Conservation (phyloP, 2,797 vertebrate species). For the Arrhamphus sclerolepis region DNA sequence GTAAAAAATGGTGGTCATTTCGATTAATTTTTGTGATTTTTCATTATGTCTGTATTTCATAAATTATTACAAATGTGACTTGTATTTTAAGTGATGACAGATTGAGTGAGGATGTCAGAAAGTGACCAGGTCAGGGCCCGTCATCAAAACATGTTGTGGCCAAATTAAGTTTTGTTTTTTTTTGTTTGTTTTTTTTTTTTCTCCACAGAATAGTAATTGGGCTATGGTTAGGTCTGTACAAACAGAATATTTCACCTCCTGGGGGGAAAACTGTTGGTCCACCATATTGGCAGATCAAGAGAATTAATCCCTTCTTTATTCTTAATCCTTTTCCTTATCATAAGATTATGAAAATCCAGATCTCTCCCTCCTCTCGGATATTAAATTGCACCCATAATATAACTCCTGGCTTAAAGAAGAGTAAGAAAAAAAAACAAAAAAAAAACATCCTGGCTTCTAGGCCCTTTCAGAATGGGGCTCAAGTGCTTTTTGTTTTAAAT, state of each 20-base stretch:
- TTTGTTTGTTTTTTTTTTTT: no score
- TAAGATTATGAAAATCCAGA: slow-evolving; percentile 86
- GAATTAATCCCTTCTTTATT: slow-evolving; percentile 88
- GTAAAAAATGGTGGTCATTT: slow-evolving; percentile 11
- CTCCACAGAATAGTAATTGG: slow-evolving; percentile 64
- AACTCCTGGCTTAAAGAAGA: slow-evolving; percentile 79
- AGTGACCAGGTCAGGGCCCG: slow-evolving; percentile 36
- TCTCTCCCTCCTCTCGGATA: slow-evolving; percentile 83
- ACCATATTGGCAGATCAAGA: slow-evolving; percentile 85
- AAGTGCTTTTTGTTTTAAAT: slow-evolving; percentile 78
- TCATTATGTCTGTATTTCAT: background rate
- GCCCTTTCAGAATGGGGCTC: slow-evolving; percentile 56
- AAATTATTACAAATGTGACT: background rate
- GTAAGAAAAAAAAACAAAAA: slow-evolving; percentile 53
- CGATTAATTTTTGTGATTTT: slow-evolving; percentile 18
- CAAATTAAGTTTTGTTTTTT: slow-evolving; percentile 60
- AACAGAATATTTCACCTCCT: slow-evolving; percentile 77
- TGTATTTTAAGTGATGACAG: slow-evolving; percentile 30
- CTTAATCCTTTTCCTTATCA: slow-evolving; percentile 85
- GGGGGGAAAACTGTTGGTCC: slow-evolving; percentile 80
- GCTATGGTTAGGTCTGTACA: slow-evolving; percentile 66
- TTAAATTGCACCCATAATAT: slow-evolving; percentile 85
- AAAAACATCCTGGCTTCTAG: slow-evolving; percentile 52
- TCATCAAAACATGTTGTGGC: slow-evolving; percentile 39
- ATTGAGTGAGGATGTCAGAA: slow-evolving; percentile 13